Base-by-base conservation (phyloP, 2,113 vertebrate genomes). In the Gallinago media region DNA sequence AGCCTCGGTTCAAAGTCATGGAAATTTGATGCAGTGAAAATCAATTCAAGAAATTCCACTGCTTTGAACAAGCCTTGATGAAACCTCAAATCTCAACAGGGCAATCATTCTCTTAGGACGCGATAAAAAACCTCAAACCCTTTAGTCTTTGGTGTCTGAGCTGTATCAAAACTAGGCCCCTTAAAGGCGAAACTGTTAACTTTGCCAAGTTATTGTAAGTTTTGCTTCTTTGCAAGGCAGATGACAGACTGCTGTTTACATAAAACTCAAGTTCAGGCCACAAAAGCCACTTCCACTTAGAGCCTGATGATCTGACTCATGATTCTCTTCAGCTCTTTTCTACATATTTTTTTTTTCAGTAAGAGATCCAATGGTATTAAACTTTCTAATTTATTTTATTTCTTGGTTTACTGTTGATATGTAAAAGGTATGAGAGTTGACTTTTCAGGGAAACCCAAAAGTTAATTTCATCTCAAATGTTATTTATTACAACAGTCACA, bases 21-120 rank as follows among this genome's bases (percentile, higher is more conserved):
- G 95, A 95, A 92, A 96, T 89, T 11, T 67, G 94, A 96, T 89
- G 94, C 88, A 94, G 83, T 62, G 89, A 87, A 95, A 96, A 96
- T 95, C 86, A 83, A 46, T 88, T 87, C 79, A 89, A 95, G 89
- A 86, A 94, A 88, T 84, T 72, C 83, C 68, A 78, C n/a, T 67
- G 94, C 77, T 88, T 71, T 78, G 77, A 94, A 74, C 44, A 54
- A 93, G 76, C 50, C 67, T 26, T 74, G 83, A 80, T 91, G 92
- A 96, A 96, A 93, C 90, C 81, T 77, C 61, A 94, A 62, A 59
- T 92, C 90, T 77, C 94, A 93, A 59, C 62, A 94, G 77, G 88
- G 73, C 80, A 95, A 94, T 94, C 11, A 4, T 36, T 80, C 72
- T 89, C 83, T 68, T 93, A 68, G 65, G 92, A 91, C 49, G 73